Evolutionary conservation across 2,113 vertebrate species (phyloP).

Genomic region (Carettochelys insculpta): DNA sequence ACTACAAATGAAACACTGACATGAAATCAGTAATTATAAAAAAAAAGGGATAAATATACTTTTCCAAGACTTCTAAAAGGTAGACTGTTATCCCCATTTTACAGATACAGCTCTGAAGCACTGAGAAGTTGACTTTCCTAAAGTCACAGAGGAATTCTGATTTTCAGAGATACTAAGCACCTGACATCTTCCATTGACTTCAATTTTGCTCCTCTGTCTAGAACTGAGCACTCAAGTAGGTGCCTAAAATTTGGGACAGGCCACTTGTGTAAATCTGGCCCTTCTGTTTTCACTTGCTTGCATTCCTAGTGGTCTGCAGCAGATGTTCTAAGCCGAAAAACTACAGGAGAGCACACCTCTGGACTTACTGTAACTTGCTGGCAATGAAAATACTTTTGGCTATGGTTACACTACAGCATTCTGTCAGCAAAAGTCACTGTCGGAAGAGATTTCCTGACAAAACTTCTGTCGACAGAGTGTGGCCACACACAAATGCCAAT

Average conservation of each 20-base stretch:
- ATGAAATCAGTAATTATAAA: background rate
- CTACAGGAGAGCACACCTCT: background rate
- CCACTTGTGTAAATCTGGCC: background rate
- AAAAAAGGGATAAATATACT: background rate
- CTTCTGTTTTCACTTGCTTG: background rate
- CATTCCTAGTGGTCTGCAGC: background rate
- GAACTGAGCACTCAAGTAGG: background rate
- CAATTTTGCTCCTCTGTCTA: background rate
- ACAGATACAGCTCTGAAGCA: background rate
- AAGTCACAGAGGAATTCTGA: background rate
- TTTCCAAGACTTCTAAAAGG: background rate
- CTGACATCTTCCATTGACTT: background rate
- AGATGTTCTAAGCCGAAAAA: background rate
- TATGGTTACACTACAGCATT: too few species aligned
- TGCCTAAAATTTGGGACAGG: background rate
- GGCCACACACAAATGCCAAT: too few species aligned
- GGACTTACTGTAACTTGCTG: background rate
- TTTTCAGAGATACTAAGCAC: background rate
- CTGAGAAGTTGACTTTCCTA: background rate
- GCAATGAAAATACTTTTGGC: background rate
- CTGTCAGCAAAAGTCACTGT: too few species aligned
- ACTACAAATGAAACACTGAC: background rate
- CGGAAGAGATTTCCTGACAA: too few species aligned
- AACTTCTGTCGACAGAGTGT: too few species aligned
- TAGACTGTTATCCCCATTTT: background rate